Base-by-base conservation (phyloP, 2,888 invertebrate genomes). In the Panzeria rudis region DNA sequence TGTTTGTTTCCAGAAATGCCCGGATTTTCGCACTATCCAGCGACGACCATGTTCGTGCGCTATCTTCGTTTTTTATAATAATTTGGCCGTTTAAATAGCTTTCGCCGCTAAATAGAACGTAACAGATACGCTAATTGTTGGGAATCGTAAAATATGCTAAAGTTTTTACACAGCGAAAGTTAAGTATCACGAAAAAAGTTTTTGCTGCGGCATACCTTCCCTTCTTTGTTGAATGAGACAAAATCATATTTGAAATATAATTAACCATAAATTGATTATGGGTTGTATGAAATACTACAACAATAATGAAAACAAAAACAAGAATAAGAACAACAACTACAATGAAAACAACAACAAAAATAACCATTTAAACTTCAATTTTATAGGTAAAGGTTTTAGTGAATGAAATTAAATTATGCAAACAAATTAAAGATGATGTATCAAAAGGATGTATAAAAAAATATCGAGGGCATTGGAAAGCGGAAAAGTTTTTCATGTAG, bases 261-360 rank as follows among this genome's bases (percentile, higher is more conserved):
- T 87, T 86, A 86, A 86, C 76, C 81, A 86, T 84, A 84, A 85
- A 86, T 86, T 86, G 86, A 85, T 87, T 85, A 85, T 86, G 77
- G 86, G 85, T 66, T 86, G 72, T 84, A 76, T 62, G 54, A 64
- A 80, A 75, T 61, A 82, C 68, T 41, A 69, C 44, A 41, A 85
- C 72, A 87, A 80, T 5, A 44, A 62, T 62, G 23, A 73, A 72
- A n/a, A n/a, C n/a, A n/a, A n/a, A n/a, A n/a, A n/a, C n/a, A n/a
- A n/a, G n/a, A n/a, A n/a, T n/a, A n/a, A n/a, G n/a, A n/a, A n/a
- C n/a, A n/a, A n/a, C n/a, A n/a, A n/a, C n/a, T n/a, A n/a, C n/a
- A n/a, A n/a, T n/a, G n/a, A n/a, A n/a, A n/a, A n/a, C n/a, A n/a
- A n/a, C n/a, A n/a, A n/a, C n/a, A n/a, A n/a, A 25, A 86, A 81